Evolutionary conservation across 2,888 invertebrate species (phyloP).

Genomic region (Netelia melanura): DNA sequence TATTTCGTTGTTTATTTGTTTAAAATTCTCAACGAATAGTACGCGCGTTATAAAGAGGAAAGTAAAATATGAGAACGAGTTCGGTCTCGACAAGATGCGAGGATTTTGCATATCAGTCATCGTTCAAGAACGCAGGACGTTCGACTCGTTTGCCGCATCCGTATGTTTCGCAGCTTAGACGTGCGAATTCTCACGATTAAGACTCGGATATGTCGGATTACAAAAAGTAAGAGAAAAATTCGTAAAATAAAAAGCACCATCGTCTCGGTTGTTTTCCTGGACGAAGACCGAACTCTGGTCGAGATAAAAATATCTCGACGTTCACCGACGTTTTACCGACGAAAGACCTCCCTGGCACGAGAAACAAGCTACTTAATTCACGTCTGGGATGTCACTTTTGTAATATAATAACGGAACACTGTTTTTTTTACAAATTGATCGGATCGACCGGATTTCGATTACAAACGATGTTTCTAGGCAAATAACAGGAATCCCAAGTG

Average conservation of each 20-base stretch:
- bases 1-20: too few species aligned
- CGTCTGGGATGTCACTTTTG: not conserved
- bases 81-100: too few species aligned
- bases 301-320: too few species aligned
- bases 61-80: too few species aligned
- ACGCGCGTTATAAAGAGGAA: too few species aligned
- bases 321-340: too few species aligned
- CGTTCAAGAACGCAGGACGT: constrained; percentile 40
- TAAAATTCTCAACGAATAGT: too few species aligned
- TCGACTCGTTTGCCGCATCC: constrained; percentile 47
- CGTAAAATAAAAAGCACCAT: constrained; percentile 35
- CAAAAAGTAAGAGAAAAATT: constrained; percentile 26
- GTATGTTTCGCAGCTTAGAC: constrained; percentile 31
- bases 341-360: too few species aligned
- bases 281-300: constrained; percentile 19
- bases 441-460: constrained; percentile 39
- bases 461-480: constrained; percentile 43
- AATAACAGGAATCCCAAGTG: too few species aligned
- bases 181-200: constrained; percentile 32
- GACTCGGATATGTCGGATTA: constrained; percentile 53
- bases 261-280: constrained; percentile 24
- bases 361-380: constrained; percentile 23
- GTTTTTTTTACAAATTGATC: constrained; percentile 35
- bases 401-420: constrained; percentile 28
- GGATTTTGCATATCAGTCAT: constrained; percentile 19